Evolutionary conservation across 2,797 vertebrate species (phyloP), one percentile per base, ranked within the genome.

Genomic region (Lepilemur septentrionalis): DNA sequence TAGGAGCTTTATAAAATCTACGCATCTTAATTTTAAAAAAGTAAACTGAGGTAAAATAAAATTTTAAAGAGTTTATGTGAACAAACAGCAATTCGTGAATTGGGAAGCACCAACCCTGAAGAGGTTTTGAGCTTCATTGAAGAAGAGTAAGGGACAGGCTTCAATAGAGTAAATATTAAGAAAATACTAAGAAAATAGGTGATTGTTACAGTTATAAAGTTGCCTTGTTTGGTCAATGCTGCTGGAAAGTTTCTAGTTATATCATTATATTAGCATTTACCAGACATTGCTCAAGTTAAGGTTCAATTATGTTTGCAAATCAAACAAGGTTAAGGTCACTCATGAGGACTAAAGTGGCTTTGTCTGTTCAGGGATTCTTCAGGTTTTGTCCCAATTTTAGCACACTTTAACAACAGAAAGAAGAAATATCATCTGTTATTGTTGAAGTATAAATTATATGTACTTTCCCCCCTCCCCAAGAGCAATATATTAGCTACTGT

Each of bases 391-490:
- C 28, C 25, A n/a, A 30, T 59, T 80, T 59, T 30, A 41, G 10
- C 5, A 6, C 25, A 65, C 30, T 83, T 83, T 83, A 35, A 67
- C 43, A 67, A 6, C 20, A 78, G 55, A 65, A 43, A 30, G 50
- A 65, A 38, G 52, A 86, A 46, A 69, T 5, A 25, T 28, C 35
- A 61, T 32, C 2, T 80, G 14, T 73, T 46, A 57, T 55, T 81
- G 25, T 46, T 67, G 67, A 81, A 38, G 12, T 15, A 57, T 57
- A 73, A 23, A 86, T 86, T 55, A n/a, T 4, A 59, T 41, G 32
- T 6, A 73, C 14, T 35, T 55, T 7, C 2, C 15, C 3, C 2
- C 5, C 2, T 2, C 43, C 2, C 1, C 52, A 13, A 48, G 20
- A 80, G 14, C 46, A 85, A 20, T 35, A 61, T 59, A 52, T 6